Evolutionary conservation across 2,113 vertebrate species (phyloP), one percentile per base, ranked within the genome.

Genomic region (Odontophorus gujanensis): DNA sequence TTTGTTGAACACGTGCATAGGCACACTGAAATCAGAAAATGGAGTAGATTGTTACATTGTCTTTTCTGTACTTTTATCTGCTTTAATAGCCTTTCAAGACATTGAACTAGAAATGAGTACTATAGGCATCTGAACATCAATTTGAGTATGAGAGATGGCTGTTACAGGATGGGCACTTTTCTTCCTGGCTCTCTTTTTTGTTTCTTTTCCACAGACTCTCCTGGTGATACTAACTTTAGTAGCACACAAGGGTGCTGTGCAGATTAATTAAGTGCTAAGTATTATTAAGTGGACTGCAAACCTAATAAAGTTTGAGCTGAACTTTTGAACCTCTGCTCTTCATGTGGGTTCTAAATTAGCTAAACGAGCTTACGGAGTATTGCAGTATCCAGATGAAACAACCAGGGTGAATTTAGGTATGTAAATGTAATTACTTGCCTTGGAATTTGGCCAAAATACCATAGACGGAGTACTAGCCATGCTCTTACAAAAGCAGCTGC

Each of bases 221-320:
- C 32, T 50, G 67, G 66, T 87, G 84, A 58, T 91, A 85, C 62
- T 85, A 91, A 93, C 62, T 91, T 82, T 87, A 91, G 84, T 91
- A 96, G 87, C 59, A 82, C 95, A 82, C 92, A 85, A 80, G 81
- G 81, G 94, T 92, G 74, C 87, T 95, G 67, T 94, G 89, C 25
- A 93, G 89, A 93, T 96, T 95, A 96, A 96, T 96, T 96, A 94
- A 92, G 89, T 95, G 95, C 71, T 95, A 96, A 96, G 94, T 94
- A 85, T 87, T 96, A 95, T 95, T 93, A 96, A 93, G 89, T 5
- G 43, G 90, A 95, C 90, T 67, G 1, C 84, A 96, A 92, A 80
- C 81, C 81, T 67, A 89, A 95, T 96, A 96, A 96, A 96, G 81
- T 94, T 94, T 80, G 38, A 80, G 42, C n/a, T 95, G 92, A 95